These are phyloP conservation scores for Artemia sp. DNA, from an alignment of 2,888 invertebrate species.

Conservation along the genomic window DNA sequence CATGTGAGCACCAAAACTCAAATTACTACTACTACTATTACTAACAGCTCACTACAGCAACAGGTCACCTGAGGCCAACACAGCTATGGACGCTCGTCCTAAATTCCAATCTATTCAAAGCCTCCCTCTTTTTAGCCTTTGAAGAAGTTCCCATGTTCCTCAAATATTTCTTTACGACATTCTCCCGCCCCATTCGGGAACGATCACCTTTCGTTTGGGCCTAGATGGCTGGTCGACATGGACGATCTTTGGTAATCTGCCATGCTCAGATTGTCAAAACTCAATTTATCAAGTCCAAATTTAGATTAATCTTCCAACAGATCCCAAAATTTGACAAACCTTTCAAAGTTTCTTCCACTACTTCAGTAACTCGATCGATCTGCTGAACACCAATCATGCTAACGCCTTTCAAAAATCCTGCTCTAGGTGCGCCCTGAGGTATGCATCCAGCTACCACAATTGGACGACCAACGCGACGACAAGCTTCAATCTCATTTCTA, in stretches of 20 bases:
- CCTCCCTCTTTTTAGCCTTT: too few relatives aligned
- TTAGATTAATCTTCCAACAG: not conserved
- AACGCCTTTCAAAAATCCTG: slow-evolving; percentile 50
- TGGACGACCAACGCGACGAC: slow-evolving; percentile 52
- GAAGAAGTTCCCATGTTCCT: too few relatives aligned
- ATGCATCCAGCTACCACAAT: slow-evolving; percentile 92
- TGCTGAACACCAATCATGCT: slow-evolving; percentile 97
- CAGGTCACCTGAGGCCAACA: too few relatives aligned
- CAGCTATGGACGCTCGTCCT: too few relatives aligned
- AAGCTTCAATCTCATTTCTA: slow-evolving; percentile 57
- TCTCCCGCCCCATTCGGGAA: too few relatives aligned
- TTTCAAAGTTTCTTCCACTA: slow-evolving; percentile 92
- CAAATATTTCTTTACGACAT: too few relatives aligned
- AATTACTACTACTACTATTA: too few relatives aligned
- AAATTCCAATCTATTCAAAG: too few relatives aligned
- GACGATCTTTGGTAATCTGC: not conserved
- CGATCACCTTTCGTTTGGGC: too few relatives aligned
- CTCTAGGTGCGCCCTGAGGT: slow-evolving; percentile 74
- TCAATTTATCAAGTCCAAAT: not conserved
- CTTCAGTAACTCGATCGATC: slow-evolving; percentile 89
- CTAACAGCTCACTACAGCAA: too few relatives aligned
- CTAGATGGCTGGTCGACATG: too few relatives aligned
- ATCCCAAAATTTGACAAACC: slow-evolving; percentile 37
- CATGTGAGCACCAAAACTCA: too few relatives aligned
- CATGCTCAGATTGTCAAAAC: not conserved